Base-by-base conservation (phyloP, 1,140 invertebrate species). In the Thaumetopoea pityocampa region DNA sequence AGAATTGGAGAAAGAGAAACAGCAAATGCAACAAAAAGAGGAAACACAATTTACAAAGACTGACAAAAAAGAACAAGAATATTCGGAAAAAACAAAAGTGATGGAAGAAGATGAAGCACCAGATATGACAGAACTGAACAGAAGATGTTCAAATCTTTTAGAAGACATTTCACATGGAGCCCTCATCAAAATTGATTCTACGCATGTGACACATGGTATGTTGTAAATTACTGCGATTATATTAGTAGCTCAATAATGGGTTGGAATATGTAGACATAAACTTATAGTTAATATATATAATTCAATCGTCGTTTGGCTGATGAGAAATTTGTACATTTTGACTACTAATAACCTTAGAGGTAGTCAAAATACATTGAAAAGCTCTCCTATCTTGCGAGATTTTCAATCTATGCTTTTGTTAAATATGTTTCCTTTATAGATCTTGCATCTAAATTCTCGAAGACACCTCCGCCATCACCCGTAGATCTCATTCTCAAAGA, bases 121-220 rank as follows among this genome's bases (percentile, higher is more conserved):
- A 5, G 80, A 85, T 45, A 85, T 85, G 48, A 76, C 62, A 46
- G 82, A 86, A 54, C 48, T 86, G 11, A 85, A 85, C 47, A 68
- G 85, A 65, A 69, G 85, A 45, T 86, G 85, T 53, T 86, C 85
- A 12, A 85, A 84, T 58, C 67, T 86, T 33, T 47, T 86, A 12
- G 85, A 86, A 56, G 85, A 83, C 44, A 85, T 86, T 48, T 85
- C 83, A 15, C 80, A 83, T 49, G 83, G 81, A 20, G 78, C 83
- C 18, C 52, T 74, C 5, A 85, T 86, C 32, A 69, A 77, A 44
- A 86, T 86, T 24, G 85, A 86, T 62, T 79, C 83, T n/a, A 78
- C 59, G 27, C 85, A 86, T 44, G 77, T 86, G 1, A 73, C 80
- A 19, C 78, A 85, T 41, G 85, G 82, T 86, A 45, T 69, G 53